Evolutionary conservation across 2,888 invertebrate genomes (phyloP).

Genomic region (Clostera curtula): DNA sequence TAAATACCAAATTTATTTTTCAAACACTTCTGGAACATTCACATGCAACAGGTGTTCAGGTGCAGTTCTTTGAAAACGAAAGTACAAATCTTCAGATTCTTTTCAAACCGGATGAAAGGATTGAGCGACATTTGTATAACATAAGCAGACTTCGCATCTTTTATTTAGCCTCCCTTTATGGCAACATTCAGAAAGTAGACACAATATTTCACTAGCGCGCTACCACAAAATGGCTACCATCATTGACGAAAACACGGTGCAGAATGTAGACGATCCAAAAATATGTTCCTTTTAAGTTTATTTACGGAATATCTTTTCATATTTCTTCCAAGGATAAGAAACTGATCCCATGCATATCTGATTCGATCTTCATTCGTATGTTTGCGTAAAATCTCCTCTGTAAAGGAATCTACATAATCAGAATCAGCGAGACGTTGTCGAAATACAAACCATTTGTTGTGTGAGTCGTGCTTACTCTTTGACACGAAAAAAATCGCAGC

Average conservation of each 20-base stretch:
- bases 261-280: slow-evolving; percentile 20
- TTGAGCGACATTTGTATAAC: slow-evolving; percentile 14
- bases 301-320: slow-evolving; percentile 47
- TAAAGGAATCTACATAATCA: slow-evolving; percentile 64
- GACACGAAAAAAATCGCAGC: slow-evolving; percentile 13
- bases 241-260: slow-evolving; percentile 17
- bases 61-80: slow-evolving; percentile 12
- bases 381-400: slow-evolving; percentile 59
- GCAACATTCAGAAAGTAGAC: too few relatives aligned
- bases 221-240: slow-evolving; percentile 15
- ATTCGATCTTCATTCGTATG: slow-evolving; percentile 62
- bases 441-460: slow-evolving; percentile 47
- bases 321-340: slow-evolving; percentile 50
- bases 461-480: slow-evolving; percentile 22
- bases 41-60: slow-evolving; percentile 21
- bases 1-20: slow-evolving; percentile 20
- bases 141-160: slow-evolving; percentile 12
- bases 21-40: slow-evolving; percentile 12
- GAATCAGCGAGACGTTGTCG: slow-evolving; percentile 53
- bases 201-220: slow-evolving; percentile 15
- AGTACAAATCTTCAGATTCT: slow-evolving; percentile 8
- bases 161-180: too few relatives aligned
- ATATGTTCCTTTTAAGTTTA: slow-evolving; percentile 41
- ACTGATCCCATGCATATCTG: slow-evolving; percentile 66
- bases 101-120: slow-evolving; percentile 5